A percentile compares a stretch with the other conserved stretches of the same genome.
Evolutionary conservation across 2,888 invertebrate genomes (phyloP).

Genomic region (Galerucella calmariensis): DNA sequence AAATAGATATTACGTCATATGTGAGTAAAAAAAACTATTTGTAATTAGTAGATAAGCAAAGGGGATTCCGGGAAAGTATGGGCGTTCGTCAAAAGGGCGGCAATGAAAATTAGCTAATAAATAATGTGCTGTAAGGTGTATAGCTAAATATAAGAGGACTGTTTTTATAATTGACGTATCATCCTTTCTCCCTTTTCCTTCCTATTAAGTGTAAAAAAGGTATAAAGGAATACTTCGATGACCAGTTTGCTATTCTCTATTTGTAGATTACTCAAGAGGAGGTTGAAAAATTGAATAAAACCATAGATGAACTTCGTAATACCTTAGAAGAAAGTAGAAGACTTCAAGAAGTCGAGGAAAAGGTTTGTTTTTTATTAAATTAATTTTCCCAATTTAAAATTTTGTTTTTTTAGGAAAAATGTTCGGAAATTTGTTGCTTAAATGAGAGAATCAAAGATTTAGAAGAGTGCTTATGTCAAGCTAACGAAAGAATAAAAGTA

Average conservation of each 20-base stretch:
- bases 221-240: neutral
- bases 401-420: conserved; percentile 43
- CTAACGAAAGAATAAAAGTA: conserved; percentile 49
- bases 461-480: conserved; percentile 46
- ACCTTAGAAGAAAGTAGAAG: conserved; percentile 45
- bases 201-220: neutral
- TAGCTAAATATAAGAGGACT: too few relatives aligned
- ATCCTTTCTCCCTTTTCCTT: neutral
- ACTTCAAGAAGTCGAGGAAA: conserved; percentile 49
- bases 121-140: too few relatives aligned
- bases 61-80: too few relatives aligned
- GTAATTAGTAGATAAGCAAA: too few relatives aligned
- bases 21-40: conserved; percentile 43
- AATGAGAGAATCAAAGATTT: conserved; percentile 50
- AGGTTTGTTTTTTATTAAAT: conserved; percentile 35
- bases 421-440: conserved; percentile 50
- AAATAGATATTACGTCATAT: conserved; percentile 40
- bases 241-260: neutral
- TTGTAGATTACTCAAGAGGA: conserved; percentile 49
- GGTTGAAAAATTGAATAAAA: conserved; percentile 46
- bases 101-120: too few relatives aligned
- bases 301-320: conserved; percentile 48
- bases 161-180: neutral
- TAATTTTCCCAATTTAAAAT: neutral
- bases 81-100: too few relatives aligned